Conservation (phyloP, 2,888 invertebrate genomes). For the Limnephilus auricula region DNA sequence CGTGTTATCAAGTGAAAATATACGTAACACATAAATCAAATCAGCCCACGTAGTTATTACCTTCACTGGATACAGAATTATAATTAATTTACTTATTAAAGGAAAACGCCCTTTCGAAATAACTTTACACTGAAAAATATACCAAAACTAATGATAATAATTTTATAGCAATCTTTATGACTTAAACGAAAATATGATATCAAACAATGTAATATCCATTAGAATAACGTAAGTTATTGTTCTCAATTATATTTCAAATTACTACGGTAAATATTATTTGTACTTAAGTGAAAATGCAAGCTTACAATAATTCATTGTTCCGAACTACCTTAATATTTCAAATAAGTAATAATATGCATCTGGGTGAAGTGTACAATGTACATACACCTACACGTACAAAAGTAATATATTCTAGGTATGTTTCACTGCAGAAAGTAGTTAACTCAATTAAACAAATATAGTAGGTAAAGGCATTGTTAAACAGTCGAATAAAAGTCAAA, state of each 20-base stretch:
- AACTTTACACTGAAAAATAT: too few relatives aligned
- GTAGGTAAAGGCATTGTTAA: constrained; percentile 16
- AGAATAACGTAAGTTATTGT: neutral
- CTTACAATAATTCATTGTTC: neutral
- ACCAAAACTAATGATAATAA: neutral
- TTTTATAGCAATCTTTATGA: neutral
- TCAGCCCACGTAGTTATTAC: too few relatives aligned
- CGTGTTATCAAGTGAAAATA: too few relatives aligned
- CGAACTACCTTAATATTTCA: neutral
- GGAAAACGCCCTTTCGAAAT: too few relatives aligned
- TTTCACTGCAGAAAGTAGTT: neutral
- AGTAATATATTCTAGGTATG: neutral
- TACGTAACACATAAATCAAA: too few relatives aligned
- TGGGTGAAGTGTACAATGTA: neutral
- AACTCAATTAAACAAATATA: constrained; percentile 26
- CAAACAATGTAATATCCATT: neutral
- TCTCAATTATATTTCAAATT: neutral
- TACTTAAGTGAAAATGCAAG: neutral
- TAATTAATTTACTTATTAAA: too few relatives aligned
- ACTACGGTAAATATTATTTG: neutral
- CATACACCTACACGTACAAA: too few relatives aligned
- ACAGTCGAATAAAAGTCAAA: constrained; percentile 23
- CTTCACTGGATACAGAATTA: too few relatives aligned
- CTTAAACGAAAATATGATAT: neutral
- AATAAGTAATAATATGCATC: neutral